Conservation (phyloP, 2,797 vertebrate genomes). For the Labeo calbasu region DNA sequence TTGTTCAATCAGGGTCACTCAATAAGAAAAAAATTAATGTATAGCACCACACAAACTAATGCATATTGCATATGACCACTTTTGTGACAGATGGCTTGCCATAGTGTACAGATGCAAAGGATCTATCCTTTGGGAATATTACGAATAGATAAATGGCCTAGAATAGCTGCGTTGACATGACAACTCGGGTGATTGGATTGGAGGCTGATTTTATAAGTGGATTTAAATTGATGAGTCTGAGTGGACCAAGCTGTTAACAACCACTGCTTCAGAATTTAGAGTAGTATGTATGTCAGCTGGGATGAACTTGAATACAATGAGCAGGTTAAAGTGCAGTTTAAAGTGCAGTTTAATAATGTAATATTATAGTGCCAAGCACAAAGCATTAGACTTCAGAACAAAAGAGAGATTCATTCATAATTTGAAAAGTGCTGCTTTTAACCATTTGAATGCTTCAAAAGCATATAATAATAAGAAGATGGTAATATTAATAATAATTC, state of each 20-base stretch:
- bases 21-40: background rate
- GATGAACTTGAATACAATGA: conserved; percentile 8
- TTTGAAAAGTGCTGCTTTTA: background rate
- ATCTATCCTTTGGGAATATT: conserved; percentile 52
- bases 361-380: background rate
- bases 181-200: conserved; percentile 44
- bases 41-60: conserved; percentile 1
- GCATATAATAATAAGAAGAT: background rate
- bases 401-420: background rate
- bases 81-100: conserved; percentile 55
- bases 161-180: conserved; percentile 54
- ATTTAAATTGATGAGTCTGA: conserved; percentile 49
- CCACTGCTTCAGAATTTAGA: conserved; percentile 28
- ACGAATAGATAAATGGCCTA: conserved; percentile 59
- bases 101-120: conserved; percentile 42
- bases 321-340: conserved; percentile 21
- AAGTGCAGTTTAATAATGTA: conserved; percentile 13
- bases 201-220: conserved; percentile 57
- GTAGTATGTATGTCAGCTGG: background rate
- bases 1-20: background rate
- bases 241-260: conserved; percentile 29
- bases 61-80: conserved; percentile 17
- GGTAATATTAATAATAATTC: background rate
- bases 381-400: background rate
- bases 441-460: background rate